Conservation (phyloP, 2,888 invertebrate species). For the Fragum sueziense region DNA sequence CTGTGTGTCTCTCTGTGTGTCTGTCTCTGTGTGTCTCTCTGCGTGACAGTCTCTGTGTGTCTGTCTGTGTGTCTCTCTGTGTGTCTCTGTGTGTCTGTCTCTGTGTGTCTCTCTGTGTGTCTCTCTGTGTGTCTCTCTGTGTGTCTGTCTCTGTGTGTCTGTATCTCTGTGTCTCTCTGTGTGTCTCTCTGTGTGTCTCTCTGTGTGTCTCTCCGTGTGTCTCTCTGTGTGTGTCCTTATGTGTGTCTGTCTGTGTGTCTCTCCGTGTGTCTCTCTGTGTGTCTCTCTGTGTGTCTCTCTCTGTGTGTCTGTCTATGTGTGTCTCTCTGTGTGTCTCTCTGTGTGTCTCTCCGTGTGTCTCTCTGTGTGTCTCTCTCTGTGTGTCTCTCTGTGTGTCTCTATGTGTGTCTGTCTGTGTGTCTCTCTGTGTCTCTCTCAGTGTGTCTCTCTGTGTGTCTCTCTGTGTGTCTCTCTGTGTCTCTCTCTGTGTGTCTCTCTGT, state of each 20-base stretch:
- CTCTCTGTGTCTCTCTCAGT: not conserved
- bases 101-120: constrained; percentile 31
- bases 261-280: constrained; percentile 21
- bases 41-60: constrained; percentile 14
- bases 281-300: constrained; percentile 3
- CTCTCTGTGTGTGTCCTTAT: not conserved
- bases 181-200: not conserved
- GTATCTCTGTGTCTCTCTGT: not conserved
- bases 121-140: constrained; percentile 38
- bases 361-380: not conserved
- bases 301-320: not conserved
- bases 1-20: constrained; percentile 34
- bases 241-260: constrained; percentile 12
- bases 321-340: constrained; percentile 8
- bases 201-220: not conserved
- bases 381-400: not conserved
- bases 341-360: not conserved
- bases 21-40: constrained; percentile 33
- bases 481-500: constrained; percentile 1
- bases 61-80: constrained; percentile 2
- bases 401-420: not conserved
- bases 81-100: constrained; percentile 24
- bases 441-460: constrained; percentile 8
- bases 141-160: constrained; percentile 18
- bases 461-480: not conserved